Evolutionary conservation across 2,113 vertebrate species (phyloP).

Genomic region (Toxotes chatareus): DNA sequence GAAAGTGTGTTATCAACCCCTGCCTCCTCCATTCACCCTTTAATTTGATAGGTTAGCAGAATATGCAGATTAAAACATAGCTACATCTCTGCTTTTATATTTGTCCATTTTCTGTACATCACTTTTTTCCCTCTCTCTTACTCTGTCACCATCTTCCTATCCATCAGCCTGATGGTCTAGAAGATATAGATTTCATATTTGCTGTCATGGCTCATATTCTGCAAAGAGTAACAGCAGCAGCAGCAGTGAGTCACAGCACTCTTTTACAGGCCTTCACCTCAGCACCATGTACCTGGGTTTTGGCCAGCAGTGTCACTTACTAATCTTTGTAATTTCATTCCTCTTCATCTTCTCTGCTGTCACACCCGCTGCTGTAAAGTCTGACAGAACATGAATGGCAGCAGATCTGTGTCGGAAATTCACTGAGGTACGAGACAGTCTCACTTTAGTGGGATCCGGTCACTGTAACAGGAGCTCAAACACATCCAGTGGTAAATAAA

Average conservation of each 20-base stretch:
- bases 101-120: neutral
- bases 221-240: neutral
- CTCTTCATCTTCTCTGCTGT: conserved; percentile 19
- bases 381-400: neutral
- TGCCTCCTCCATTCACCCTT: too few species aligned
- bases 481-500: neutral
- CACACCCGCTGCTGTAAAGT: neutral
- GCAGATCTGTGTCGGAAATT: conserved; percentile 7
- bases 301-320: conserved; percentile 42
- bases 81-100: neutral
- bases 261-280: conserved; percentile 1
- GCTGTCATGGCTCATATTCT: conserved; percentile 16
- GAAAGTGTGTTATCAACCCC: neutral
- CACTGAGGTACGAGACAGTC: neutral
- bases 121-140: neutral
- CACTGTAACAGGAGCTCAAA: neutral
- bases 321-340: conserved; percentile 47
- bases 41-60: neutral
- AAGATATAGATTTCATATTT: conserved; percentile 28
- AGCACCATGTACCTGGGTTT: neutral
- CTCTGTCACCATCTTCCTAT: neutral
- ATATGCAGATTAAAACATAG: neutral
- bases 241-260: too few species aligned
- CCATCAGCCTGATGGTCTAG: conserved; percentile 18
- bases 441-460: neutral